Conservation (phyloP, 2,888 invertebrate genomes). For the Phania funesta region DNA sequence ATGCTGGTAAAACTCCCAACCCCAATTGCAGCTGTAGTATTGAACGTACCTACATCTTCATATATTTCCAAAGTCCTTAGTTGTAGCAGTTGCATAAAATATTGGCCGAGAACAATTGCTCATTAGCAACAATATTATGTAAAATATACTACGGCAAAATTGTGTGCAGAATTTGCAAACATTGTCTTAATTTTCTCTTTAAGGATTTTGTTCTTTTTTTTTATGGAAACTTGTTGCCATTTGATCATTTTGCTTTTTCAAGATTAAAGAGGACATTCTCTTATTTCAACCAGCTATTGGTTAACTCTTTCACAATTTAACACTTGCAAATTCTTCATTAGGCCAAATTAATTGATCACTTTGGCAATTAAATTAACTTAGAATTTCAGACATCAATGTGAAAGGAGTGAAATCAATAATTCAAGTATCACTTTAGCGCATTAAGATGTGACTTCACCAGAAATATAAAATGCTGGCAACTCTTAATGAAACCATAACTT, state of each 20-base stretch:
- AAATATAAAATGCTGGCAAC: slow-evolving; percentile 14
- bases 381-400: no score
- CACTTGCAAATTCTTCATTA: no score
- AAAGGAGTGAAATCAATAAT: no score
- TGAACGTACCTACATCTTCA: background rate
- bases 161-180: background rate
- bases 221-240: slow-evolving; percentile 16
- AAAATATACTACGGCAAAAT: slow-evolving; percentile 10
- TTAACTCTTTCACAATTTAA: no score
- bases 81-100: slow-evolving; percentile 49
- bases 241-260: no score
- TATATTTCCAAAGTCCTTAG: background rate
- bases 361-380: no score
- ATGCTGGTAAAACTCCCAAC: slow-evolving; percentile 8
- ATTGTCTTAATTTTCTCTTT: background rate
- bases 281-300: no score
- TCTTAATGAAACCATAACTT: slow-evolving; percentile 7
- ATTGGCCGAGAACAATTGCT: slow-evolving; percentile 66
- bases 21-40: background rate
- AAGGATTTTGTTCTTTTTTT: background rate
- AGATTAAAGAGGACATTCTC: no score
- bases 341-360: no score
- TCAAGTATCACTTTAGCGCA: no score
- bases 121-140: slow-evolving; percentile 65
- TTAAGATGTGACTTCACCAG: no score